Evolutionary conservation across 2,888 invertebrate genomes (phyloP), one percentile per base, ranked within the genome.

Genomic region (Caenorhabditis macrosperma): DNA sequence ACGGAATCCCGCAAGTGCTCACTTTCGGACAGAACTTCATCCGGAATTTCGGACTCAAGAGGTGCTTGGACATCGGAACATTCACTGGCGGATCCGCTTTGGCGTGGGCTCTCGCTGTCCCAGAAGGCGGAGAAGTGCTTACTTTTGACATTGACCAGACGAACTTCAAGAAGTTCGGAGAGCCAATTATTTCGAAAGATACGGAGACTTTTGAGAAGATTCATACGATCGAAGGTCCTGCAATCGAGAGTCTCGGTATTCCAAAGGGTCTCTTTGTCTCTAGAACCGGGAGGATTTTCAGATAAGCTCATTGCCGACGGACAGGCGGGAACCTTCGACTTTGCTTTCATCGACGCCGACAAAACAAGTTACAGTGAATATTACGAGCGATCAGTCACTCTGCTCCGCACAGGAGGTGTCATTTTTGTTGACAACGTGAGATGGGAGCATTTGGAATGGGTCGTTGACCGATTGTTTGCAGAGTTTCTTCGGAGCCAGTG

Each of bases 31-130:
- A 86, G 22, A 82, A 87, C 64, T 84, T 88, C 66, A 81, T 88
- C 46, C 50, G 80, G 48, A 50, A 78, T n/a, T 83, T 84, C 20
- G 69, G 74, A 0, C 86, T 66, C 6, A 87, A 87, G 46, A 71
- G 76, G 15, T 75, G 26, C 7, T 67, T 87, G 2, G 87, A 88
- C 48, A 81, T 88, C 41, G 88, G 86, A 9, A 88, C 87, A 1
- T 92, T 89, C 85, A 92, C 92, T 7, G 92, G 92, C 0, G 89
- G 89, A 60, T 91, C 91, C 26, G 86, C 91, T 0, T 83, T 92
- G 50, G 87, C 91, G 0, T 90, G 91, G 82, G 92, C 92, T 12
- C 82, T 91, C 41, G 90, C 89, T 22, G 72, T 91, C 6, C 91
- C 91, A n/a, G 87, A 86, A 5, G 91, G 91, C 80, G 92, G 91